Evolutionary conservation across 2,797 vertebrate genomes (phyloP).

Genomic region (Sebastes alutus): DNA sequence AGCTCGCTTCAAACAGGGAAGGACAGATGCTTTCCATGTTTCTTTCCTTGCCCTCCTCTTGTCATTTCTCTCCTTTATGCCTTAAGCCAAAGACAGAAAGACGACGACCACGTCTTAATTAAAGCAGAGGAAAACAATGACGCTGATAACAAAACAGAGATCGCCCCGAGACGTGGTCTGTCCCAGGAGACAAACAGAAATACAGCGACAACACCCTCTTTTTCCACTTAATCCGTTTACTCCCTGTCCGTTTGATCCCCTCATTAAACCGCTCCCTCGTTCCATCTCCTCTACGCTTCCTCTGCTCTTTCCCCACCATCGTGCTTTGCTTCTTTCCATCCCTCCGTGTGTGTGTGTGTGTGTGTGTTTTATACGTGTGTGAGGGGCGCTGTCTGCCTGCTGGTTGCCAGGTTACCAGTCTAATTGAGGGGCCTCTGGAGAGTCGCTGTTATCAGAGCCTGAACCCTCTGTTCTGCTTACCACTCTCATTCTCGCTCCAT

Average conservation of each 20-base stretch:
- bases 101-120: slow-evolving; percentile 23
- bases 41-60: not conserved
- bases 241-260: slow-evolving; percentile 23
- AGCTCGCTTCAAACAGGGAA: not conserved
- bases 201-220: slow-evolving; percentile 20
- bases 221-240: slow-evolving; percentile 34
- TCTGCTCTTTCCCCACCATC: slow-evolving; percentile 14
- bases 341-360: not conserved
- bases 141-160: not conserved
- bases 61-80: not conserved
- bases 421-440: slow-evolving; percentile 84
- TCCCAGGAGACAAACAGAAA: slow-evolving; percentile 27
- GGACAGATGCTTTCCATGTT: not conserved
- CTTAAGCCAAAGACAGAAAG: not conserved
- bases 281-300: not conserved
- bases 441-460: slow-evolving; percentile 75
- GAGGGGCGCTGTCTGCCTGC: slow-evolving; percentile 74
- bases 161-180: not conserved
- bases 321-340: slow-evolving; percentile 44
- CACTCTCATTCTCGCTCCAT: slow-evolving; percentile 42
- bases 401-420: slow-evolving; percentile 85
- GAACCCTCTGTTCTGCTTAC: slow-evolving; percentile 62
- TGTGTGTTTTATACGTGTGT: slow-evolving; percentile 27
- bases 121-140: slow-evolving; percentile 4
- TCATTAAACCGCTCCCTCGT: slow-evolving; percentile 13